Conservation (phyloP, 2,797 vertebrate species). For the Brotogeris chrysoptera region DNA sequence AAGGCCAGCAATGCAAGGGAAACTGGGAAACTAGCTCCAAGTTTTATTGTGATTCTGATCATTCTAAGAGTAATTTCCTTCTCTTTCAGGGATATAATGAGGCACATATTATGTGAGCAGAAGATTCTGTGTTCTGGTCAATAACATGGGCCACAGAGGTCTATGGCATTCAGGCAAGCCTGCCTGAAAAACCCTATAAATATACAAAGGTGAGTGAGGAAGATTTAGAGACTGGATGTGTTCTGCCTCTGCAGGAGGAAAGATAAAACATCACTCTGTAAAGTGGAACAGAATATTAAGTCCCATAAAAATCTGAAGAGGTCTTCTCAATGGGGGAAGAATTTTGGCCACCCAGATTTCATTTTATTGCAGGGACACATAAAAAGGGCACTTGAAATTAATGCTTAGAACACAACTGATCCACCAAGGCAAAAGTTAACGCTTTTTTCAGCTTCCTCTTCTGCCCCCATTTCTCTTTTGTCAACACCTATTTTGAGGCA, state of each 20-base stretch:
- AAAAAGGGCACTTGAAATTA: constrained; percentile 40
- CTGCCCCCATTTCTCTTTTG: background rate
- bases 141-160: constrained; percentile 73
- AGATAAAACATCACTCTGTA: constrained; percentile 53
- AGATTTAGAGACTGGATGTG: constrained; percentile 65
- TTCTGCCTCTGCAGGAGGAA: constrained; percentile 42
- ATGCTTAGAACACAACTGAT: background rate
- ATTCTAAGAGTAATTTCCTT: constrained; percentile 75
- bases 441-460: background rate
- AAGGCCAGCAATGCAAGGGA: background rate
- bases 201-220: constrained; percentile 71
- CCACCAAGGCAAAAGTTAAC: constrained; percentile 23
- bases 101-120: constrained; percentile 62
- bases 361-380: constrained; percentile 48
- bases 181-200: constrained; percentile 72
- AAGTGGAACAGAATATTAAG: constrained; percentile 60
- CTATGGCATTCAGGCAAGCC: constrained; percentile 71
- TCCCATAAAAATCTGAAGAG: constrained; percentile 65
- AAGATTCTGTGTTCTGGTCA: constrained; percentile 75
- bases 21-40: constrained; percentile 32
- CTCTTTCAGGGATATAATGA: constrained; percentile 69
- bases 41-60: constrained; percentile 69
- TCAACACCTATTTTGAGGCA: constrained; percentile 3
- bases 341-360: constrained; percentile 72
- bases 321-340: constrained; percentile 31